phyloP scores from a whole-genome alignment of 2,113 vertebrate genomes.

The Todiramphus chloris region DNA sequence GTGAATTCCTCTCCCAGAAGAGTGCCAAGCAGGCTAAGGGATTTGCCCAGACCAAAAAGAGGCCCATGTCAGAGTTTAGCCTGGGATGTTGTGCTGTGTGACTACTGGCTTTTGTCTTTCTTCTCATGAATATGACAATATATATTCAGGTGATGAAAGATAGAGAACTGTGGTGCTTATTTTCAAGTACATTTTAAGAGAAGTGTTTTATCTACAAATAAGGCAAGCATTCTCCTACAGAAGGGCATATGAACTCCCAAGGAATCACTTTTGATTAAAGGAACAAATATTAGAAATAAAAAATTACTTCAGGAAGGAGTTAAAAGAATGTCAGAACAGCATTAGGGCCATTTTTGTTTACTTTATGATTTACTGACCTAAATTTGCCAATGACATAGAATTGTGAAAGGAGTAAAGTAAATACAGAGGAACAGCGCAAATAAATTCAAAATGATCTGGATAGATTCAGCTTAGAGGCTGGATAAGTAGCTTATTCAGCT shows the following conservation, averaged over 20 bases:
- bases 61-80: background rate
- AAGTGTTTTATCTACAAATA: background rate
- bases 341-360: background rate
- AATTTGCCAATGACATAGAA: conserved; percentile 53
- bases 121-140: background rate
- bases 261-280: background rate
- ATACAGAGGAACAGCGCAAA: conserved; percentile 65
- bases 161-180: background rate
- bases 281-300: background rate
- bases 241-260: background rate
- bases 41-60: background rate
- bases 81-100: background rate
- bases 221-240: background rate
- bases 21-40: background rate
- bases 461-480: conserved; percentile 65
- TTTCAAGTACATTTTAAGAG: background rate
- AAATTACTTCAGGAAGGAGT: background rate
- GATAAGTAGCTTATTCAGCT: conserved; percentile 78
- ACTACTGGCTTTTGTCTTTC: background rate
- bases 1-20: background rate
- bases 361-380: conserved; percentile 49
- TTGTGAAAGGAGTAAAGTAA: conserved; percentile 25
- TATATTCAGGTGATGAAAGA: background rate
- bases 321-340: background rate
- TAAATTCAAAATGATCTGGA: conserved; percentile 62